Evolutionary conservation across 2,888 invertebrate genomes (phyloP), one percentile per base, ranked within the genome.

Genomic region (Drosophila anceps): DNA sequence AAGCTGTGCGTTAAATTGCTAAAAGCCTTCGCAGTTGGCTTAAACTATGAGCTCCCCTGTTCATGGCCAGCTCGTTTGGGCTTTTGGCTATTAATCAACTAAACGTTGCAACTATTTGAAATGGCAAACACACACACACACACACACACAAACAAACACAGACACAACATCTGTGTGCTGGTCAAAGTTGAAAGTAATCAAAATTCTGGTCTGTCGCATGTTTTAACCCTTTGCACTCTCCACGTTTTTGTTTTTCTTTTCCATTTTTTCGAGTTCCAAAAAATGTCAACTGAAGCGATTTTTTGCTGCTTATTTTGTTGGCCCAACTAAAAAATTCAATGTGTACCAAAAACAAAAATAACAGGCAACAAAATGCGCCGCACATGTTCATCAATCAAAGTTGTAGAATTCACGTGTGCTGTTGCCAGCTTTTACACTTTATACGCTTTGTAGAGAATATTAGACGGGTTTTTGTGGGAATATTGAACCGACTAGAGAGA

Each of bases 1-100:
- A 86, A 86, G 89, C 89, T 89, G 87, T 77, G 86, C 87, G 89
- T 88, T 86, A 86, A 86, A 86, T 86, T 86, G 89, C 89, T 89
- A 87, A 87, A 86, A 88, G 86, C 80, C 82, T 77, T 80, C 70
- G 55, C 73, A 60, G 88, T 75, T 79, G 77, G 86, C 86, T 88
- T 85, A 76, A 88, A 84, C 82, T 74, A 75, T 84, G 80, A 82
- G 87, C 87, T 61, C 18, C 63, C 27, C 41, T 35, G 7, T 37
- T 59, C 41, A 39, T 58, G 31, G 18, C 29, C 33, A 35, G 43
- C 41, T 60, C 55, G 55, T 53, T 51, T 50, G 60, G 46, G 50
- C 71, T 72, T 69, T 74, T 71, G 82, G 87, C 89, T 87, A 86
- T 86, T 86, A 86, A 87, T 86, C 86, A 86, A 86, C 86, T 87